Conservation (phyloP, 2,888 invertebrate species). For the Trichacis sp. region DNA sequence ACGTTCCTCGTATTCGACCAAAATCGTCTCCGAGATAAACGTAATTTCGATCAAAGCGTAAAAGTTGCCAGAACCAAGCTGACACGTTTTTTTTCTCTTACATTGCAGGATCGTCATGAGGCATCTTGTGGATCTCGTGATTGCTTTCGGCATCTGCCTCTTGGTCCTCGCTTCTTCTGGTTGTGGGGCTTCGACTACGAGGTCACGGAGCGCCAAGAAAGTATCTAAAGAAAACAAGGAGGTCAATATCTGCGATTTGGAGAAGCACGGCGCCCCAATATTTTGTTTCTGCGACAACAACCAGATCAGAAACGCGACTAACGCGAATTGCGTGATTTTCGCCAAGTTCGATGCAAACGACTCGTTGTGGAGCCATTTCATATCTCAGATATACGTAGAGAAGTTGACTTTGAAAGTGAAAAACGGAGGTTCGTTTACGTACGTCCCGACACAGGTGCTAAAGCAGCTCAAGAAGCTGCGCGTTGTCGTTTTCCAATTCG, state of each 20-base stretch:
- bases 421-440: constrained; percentile 77
- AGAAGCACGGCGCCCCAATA: constrained; percentile 72
- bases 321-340: constrained; percentile 84
- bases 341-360: constrained; percentile 77
- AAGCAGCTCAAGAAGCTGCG: constrained; percentile 76
- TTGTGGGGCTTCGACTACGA: constrained; percentile 42
- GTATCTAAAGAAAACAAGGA: constrained; percentile 51
- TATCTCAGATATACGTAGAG: constrained; percentile 78
- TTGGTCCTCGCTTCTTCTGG: constrained; percentile 38
- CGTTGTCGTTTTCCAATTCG: constrained; percentile 79
- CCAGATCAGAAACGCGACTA: constrained; percentile 72
- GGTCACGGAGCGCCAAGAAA: constrained; percentile 54
- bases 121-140: constrained; percentile 29
- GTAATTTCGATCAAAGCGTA: constrained; percentile 2
- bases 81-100: not conserved
- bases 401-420: constrained; percentile 81
- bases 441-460: constrained; percentile 79
- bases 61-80: not conserved
- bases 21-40: not conserved
- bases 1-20: not conserved
- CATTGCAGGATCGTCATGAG: constrained; percentile 39
- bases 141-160: constrained; percentile 22
- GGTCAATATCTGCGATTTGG: constrained; percentile 73
- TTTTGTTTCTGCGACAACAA: constrained; percentile 78
- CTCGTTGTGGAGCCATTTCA: constrained; percentile 81